Conservation (phyloP, 2,113 vertebrate species). For the Pterocles orientalis region DNA sequence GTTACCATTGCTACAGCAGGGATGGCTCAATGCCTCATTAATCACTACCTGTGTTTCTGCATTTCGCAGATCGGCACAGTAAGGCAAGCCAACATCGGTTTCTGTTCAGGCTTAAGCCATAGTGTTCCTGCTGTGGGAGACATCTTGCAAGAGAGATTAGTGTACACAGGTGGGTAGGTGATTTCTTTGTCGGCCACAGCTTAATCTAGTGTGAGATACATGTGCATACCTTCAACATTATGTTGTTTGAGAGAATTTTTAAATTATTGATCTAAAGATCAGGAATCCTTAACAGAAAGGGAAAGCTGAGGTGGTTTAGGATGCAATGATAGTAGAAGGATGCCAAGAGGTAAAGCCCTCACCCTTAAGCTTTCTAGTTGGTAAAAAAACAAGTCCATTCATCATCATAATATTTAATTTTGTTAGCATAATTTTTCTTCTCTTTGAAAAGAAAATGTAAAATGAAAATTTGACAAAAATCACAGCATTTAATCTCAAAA, state of each 20-base stretch:
- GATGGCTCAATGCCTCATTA: neutral
- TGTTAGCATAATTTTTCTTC: neutral
- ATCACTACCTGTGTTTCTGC: neutral
- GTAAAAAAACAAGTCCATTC: neutral
- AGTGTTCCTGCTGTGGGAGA: neutral
- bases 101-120: neutral
- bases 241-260: neutral
- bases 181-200: neutral
- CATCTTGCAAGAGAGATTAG: neutral
- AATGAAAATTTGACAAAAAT: neutral
- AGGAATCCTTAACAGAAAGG: neutral
- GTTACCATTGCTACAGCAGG: neutral
- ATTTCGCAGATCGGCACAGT: fast-evolving
- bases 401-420: neutral
- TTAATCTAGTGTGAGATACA: neutral
- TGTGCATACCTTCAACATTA: neutral
- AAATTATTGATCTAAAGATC: neutral
- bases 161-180: neutral
- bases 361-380: neutral
- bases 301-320: neutral
- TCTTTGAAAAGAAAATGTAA: neutral
- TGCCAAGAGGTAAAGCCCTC: neutral
- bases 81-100: neutral
- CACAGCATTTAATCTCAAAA: neutral
- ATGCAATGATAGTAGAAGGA: neutral